These are phyloP conservation scores for Tetragonula clypearis DNA, from an alignment of 1,140 invertebrate genomes.

Conservation along the genomic window DNA sequence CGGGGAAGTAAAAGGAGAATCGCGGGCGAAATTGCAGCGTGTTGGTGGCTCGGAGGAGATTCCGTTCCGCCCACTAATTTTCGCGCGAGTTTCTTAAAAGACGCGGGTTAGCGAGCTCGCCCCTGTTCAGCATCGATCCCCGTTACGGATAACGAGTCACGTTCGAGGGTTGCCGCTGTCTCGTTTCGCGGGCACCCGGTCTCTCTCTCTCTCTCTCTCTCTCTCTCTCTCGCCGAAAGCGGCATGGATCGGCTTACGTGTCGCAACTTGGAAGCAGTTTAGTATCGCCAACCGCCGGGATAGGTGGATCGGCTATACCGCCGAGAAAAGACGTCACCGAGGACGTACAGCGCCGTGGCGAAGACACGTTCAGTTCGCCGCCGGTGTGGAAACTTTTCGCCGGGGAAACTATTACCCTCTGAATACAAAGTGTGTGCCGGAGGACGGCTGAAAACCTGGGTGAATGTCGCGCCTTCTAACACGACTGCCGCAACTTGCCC, in stretches of 20 bases:
- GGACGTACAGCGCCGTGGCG: slow-evolving; percentile 1
- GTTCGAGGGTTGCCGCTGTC: slow-evolving; percentile 66
- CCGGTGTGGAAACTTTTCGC: neutral
- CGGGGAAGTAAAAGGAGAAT: neutral
- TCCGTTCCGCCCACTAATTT: slow-evolving; percentile 1
- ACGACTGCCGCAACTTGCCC: neutral
- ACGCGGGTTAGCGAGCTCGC: neutral
- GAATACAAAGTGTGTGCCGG: neutral
- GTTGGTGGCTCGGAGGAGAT: neutral
- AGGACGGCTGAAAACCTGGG: neutral
- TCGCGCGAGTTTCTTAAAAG: slow-evolving; percentile 50
- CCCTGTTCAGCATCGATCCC: slow-evolving; percentile 70
- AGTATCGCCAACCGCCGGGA: slow-evolving; percentile 64
- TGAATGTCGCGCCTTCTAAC: neutral
- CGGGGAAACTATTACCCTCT: neutral
- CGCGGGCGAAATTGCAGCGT: neutral
- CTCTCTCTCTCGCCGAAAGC: neutral
- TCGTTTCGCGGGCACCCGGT: slow-evolving; percentile 18
- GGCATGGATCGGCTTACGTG: slow-evolving; percentile 73
- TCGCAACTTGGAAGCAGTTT: slow-evolving; percentile 73
- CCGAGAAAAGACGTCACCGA: slow-evolving; percentile 40
- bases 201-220: too few relatives aligned
- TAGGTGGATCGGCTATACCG: slow-evolving; percentile 49
- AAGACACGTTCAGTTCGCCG: neutral
- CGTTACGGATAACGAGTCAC: slow-evolving; percentile 74